Evolutionary conservation across 2,113 vertebrate species (phyloP).

Genomic region (Pundamilia nyererei): DNA sequence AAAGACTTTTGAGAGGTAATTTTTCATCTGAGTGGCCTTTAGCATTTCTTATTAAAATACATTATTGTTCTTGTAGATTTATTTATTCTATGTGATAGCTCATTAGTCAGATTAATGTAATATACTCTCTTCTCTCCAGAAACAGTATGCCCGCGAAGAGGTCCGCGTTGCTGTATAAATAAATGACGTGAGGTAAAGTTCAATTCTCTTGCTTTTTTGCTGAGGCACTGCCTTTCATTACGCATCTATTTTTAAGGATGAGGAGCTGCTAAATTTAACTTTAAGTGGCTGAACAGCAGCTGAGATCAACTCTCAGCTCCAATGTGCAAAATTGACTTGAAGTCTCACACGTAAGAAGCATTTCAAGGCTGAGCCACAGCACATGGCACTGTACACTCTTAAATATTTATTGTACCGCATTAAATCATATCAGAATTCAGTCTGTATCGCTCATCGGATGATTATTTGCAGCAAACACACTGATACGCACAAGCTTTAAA

Average conservation of each 20-base stretch:
- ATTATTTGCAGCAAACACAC: not conserved
- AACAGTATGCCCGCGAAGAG: constrained; percentile 37
- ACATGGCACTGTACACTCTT: not conserved
- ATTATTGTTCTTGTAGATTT: constrained; percentile 76
- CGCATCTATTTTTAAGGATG: constrained; percentile 46
- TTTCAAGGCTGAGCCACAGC: not conserved
- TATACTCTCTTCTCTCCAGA: constrained; percentile 63
- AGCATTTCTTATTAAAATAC: constrained; percentile 80
- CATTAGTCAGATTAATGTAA: constrained; percentile 81
- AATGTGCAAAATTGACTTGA: not conserved
- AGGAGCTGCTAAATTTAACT: constrained; percentile 33
- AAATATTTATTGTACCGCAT: not conserved
- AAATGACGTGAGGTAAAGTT: constrained; percentile 47
- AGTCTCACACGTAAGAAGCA: not conserved
- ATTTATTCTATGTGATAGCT: constrained; percentile 77
- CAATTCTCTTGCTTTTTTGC: constrained; percentile 33
- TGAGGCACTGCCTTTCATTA: constrained; percentile 28
- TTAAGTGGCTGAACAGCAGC: not conserved
- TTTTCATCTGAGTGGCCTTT: constrained; percentile 74
- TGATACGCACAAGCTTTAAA: not conserved
- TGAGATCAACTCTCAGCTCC: not conserved
- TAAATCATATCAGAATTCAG: not conserved
- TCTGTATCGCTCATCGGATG: not conserved
- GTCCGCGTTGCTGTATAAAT: constrained; percentile 35
- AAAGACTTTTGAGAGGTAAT: constrained; percentile 72